Percentiles rank a stretch among this genome's conserved stretches.
Conservation (phyloP, 37 sponge, comb jelly and placozoan genomes). For the Spongilla lacustris region DNA sequence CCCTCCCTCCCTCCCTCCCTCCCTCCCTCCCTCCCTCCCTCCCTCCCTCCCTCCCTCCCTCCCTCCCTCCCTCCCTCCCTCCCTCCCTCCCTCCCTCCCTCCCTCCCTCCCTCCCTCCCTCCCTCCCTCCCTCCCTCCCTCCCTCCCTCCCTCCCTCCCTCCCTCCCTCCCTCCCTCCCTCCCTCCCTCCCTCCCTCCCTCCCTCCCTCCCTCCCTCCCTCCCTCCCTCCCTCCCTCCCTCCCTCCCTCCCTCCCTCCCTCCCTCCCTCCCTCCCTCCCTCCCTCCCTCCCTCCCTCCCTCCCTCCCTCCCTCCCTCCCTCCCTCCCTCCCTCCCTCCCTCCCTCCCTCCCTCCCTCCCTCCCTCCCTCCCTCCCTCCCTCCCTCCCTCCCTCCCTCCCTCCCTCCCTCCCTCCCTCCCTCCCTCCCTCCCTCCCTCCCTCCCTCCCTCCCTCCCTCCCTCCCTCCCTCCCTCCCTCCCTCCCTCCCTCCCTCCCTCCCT, state of each 20-base stretch:
- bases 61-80: not conserved
- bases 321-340: not conserved
- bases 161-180: not conserved
- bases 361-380: not conserved
- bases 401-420: not conserved
- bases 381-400: not conserved
- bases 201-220: constrained; percentile 32
- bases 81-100: not conserved
- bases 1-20: constrained; percentile 14
- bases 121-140: not conserved
- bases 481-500: constrained; percentile 18
- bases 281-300: constrained; percentile 18
- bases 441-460: constrained; percentile 31
- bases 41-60: constrained; percentile 16
- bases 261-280: constrained; percentile 10
- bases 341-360: not conserved
- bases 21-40: constrained; percentile 10
- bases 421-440: not conserved
- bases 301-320: not conserved
- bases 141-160: not conserved
- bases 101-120: not conserved
- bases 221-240: constrained; percentile 16
- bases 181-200: not conserved
- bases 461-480: constrained; percentile 16
- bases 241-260: constrained; percentile 14